Base-by-base conservation (phyloP, 2,113 vertebrate species). In the Patagioenas fasciata region DNA sequence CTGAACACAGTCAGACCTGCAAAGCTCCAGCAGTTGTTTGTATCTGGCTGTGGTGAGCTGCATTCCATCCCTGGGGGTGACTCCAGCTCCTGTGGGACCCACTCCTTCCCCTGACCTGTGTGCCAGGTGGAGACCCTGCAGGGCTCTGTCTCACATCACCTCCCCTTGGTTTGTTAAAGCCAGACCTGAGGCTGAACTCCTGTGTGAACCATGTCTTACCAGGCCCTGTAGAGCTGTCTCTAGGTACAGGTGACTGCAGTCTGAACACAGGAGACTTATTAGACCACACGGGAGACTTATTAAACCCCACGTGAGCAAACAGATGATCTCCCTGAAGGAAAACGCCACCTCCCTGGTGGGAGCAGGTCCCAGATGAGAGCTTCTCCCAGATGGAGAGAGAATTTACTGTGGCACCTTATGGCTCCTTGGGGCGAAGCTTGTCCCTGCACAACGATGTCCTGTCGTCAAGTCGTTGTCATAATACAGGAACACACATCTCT, bases 81-180 rank as follows among this genome's bases (percentile, higher is more conserved):
- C 1, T 6, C 15, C 79, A 65, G 79, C 42, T 54, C 51, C 44
- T 11, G 1, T 7, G 36, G 71, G n/a, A 88, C 48, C n/a, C 6
- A 7, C 78, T 77, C 67, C 51, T 74, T 10, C 38, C 57, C 28
- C 13, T 51, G 73, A 53, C 44, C 13, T 47, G 23, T 10, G 34
- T 21, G 28, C 66, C 71, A 66, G 8, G 0, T 0, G 5, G 54
- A 56, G 42, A 42, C 28, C 40, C 48, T 0, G 1, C 34, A 61
- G 40, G 61, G 36, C 34, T 69, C 31, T 1, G 2, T 34, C 61
- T 74, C 50, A 44, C 11, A 3, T 18, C 21, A 57, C 8, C 23
- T 42, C 50, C 20, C 12, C 9, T 51, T 23, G 16, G 16, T 14
- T 31, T 50, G 34, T 57, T n/a, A 15, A 73, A 20, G 29, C 29